phyloP scores from a whole-genome alignment of 1,140 invertebrate species.

The Orchesella cincta region DNA sequence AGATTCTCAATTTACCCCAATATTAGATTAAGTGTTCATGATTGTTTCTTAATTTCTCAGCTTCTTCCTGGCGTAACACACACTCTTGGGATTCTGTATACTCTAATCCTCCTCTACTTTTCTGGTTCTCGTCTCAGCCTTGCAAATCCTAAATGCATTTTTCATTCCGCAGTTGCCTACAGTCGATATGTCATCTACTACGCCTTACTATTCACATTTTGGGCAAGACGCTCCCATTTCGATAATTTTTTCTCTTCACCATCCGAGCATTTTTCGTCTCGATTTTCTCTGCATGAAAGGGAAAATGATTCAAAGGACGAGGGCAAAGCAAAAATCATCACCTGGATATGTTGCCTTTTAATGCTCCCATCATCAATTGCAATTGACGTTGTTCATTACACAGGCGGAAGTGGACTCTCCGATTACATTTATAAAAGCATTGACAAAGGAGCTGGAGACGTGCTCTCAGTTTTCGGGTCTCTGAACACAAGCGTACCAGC shows the following conservation, averaged over 20 bases:
- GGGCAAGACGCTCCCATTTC: neutral
- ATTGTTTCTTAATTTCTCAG: neutral
- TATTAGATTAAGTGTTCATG: neutral
- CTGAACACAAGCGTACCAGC: neutral
- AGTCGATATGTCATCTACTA: conserved; percentile 19
- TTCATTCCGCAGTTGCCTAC: neutral
- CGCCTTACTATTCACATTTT: neutral
- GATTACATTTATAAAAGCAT: neutral
- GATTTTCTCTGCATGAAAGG: neutral
- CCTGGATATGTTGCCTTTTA: neutral
- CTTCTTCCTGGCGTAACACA: neutral
- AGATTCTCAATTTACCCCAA: neutral
- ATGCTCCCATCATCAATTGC: neutral
- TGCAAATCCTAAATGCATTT: neutral
- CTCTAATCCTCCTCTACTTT: neutral
- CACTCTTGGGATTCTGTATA: neutral
- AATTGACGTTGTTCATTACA: neutral
- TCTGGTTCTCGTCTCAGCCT: neutral
- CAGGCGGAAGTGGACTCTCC: neutral
- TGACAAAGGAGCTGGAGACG: neutral
- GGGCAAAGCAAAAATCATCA: neutral
- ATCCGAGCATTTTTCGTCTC: neutral
- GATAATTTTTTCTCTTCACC: neutral
- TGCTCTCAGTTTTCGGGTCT: neutral
- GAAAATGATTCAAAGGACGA: neutral